Percentiles rank a stretch among this genome's conserved stretches.
Evolutionary conservation across 2,113 vertebrate genomes (phyloP).

Genomic region (Grus americana): DNA sequence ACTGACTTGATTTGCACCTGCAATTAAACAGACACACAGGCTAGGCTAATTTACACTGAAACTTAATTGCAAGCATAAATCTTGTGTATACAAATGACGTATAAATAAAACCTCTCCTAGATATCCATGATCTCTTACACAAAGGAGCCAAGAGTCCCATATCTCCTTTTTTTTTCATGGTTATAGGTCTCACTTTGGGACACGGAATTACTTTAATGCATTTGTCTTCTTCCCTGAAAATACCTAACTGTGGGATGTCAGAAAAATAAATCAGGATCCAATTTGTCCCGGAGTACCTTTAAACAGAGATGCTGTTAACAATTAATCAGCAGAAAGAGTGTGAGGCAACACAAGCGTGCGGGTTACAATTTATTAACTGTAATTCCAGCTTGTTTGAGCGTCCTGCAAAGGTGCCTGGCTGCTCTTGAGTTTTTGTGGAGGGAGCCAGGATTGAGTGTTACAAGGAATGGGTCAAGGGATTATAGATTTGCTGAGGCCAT

Average conservation of each 20-base stretch:
- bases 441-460: background rate
- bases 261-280: background rate
- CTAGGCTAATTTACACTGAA: conserved; percentile 39
- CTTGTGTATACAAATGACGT: background rate
- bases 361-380: background rate
- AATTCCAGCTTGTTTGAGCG: background rate
- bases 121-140: background rate
- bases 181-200: background rate
- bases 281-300: background rate
- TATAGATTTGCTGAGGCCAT: background rate
- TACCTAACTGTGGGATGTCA: background rate
- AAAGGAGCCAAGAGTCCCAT: background rate
- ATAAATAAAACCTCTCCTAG: conserved; percentile 21
- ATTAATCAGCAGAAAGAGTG: background rate
- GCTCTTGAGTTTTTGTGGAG: background rate
- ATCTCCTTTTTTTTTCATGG: background rate
- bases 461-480: background rate
- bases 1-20: conserved; percentile 43
- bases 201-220: background rate
- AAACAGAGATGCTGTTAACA: background rate
- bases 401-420: background rate
- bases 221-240: background rate
- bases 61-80: conserved; percentile 57
- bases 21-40: conserved; percentile 12
- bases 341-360: background rate